Evolutionary conservation across 2,113 vertebrate species (phyloP).

Genomic region (Mobula birostris): DNA sequence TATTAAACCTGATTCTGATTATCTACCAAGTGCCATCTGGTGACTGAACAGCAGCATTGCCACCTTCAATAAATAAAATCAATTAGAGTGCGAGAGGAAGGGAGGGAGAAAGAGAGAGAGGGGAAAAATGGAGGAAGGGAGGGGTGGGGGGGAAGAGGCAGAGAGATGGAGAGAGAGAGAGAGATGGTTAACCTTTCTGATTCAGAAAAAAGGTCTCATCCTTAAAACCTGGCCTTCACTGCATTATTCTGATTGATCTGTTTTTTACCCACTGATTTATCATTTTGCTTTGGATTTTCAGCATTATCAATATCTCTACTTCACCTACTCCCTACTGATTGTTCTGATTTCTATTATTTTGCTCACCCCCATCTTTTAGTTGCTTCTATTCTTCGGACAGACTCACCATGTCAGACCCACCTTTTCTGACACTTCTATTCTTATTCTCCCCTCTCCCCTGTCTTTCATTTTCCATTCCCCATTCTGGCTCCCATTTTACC

Average conservation of each 20-base stretch:
- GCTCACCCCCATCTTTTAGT: neutral
- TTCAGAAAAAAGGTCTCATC: neutral
- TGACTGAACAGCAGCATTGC: neutral
- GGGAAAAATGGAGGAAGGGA: no score
- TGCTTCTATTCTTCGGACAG: neutral
- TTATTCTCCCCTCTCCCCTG: neutral
- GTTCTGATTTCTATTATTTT: no score
- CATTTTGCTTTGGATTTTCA: slow-evolving; percentile 36
- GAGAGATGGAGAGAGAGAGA: no score
- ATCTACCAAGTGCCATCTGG: neutral
- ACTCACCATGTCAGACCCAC: no score
- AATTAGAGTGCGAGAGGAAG: no score
- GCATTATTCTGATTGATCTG: neutral
- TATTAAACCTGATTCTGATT: neutral
- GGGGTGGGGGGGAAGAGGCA: no score
- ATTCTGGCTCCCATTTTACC: slow-evolving; percentile 12
- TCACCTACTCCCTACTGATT: neutral
- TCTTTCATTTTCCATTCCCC: neutral
- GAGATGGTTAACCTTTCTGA: neutral
- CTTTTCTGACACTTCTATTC: neutral
- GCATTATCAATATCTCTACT: slow-evolving; percentile 38
- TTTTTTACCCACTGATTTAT: neutral
- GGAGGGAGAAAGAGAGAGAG: no score
- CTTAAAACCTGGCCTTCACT: neutral
- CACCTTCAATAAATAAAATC: neutral